phyloP scores from a whole-genome alignment of 2,113 vertebrate species.

The Ageneiosus marmoratus region DNA sequence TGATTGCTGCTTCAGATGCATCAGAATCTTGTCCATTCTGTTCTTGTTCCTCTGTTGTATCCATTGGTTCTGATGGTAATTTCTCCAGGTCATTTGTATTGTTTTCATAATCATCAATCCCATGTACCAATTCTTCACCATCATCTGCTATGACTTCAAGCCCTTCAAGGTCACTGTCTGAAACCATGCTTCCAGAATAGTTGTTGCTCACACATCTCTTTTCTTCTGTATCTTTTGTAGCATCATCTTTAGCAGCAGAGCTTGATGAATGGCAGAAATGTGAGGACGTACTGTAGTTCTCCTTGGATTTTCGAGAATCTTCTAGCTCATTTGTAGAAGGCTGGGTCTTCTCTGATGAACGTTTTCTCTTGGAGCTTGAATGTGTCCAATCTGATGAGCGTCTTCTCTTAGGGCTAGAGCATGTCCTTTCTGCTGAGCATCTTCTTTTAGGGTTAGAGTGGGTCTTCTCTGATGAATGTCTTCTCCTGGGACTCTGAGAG shows the following conservation, averaged over 20 bases:
- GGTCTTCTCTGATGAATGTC: neutral
- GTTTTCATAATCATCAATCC: conserved; percentile 15
- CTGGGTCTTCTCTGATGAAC: neutral
- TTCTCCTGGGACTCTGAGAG: conserved; percentile 28
- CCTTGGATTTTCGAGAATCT: conserved; percentile 1
- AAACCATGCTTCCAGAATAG: neutral
- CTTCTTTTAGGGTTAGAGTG: neutral
- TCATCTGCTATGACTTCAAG: conserved; percentile 48
- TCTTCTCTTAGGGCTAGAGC: neutral
- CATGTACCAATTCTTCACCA: conserved; percentile 28
- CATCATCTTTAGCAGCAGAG: conserved; percentile 22
- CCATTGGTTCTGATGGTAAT: no score
- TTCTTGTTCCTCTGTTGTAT: no score
- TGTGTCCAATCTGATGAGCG: neutral
- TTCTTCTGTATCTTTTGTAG: neutral
- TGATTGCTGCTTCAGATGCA: no score
- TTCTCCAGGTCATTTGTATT: no score
- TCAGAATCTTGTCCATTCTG: no score
- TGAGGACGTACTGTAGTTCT: conserved; percentile 18
- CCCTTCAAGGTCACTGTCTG: conserved; percentile 50
- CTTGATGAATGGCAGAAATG: neutral
- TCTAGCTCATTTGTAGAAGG: conserved; percentile 22
- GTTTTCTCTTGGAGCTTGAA: neutral
- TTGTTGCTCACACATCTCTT: neutral
- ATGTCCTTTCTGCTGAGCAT: neutral